Evolutionary conservation across 2,797 vertebrate genomes (phyloP).

Genomic region (Remorina albescens): DNA sequence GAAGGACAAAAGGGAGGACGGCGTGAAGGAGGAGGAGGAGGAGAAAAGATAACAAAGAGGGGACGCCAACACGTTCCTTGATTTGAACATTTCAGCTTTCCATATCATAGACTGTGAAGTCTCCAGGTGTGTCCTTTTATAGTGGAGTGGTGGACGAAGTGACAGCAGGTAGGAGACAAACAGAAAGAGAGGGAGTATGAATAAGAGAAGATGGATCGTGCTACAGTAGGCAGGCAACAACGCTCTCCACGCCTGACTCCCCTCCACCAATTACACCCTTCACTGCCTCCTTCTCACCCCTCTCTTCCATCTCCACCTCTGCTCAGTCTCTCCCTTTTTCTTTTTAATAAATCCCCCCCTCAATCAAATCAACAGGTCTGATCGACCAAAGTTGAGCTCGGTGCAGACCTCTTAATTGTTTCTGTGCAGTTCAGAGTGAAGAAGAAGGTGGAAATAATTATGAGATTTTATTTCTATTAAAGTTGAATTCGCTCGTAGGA

Average conservation of each 20-base stretch:
- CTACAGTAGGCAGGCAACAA: slow-evolving; percentile 72
- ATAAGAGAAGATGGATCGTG: slow-evolving; percentile 50
- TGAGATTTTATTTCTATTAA: slow-evolving; percentile 4
- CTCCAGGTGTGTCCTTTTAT: neutral
- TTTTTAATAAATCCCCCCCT: slow-evolving; percentile 39
- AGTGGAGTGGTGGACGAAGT: slow-evolving; percentile 4
- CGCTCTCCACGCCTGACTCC: slow-evolving; percentile 78
- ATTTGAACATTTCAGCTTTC: neutral
- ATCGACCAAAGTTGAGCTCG: slow-evolving; percentile 61
- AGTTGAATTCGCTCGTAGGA: neutral
- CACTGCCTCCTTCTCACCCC: slow-evolving; percentile 61
- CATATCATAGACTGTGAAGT: neutral
- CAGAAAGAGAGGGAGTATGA: slow-evolving; percentile 38
- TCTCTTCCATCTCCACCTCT: neutral
- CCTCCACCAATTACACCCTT: slow-evolving; percentile 83
- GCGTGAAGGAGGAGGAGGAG: neutral
- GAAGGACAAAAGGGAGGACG: neutral
- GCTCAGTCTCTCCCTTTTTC: neutral
- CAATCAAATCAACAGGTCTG: slow-evolving; percentile 58
- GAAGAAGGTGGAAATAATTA: neutral
- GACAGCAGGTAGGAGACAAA: slow-evolving; percentile 17
- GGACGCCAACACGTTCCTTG: neutral
- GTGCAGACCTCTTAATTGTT: slow-evolving; percentile 70
- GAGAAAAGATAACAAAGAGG: neutral
- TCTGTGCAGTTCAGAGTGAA: slow-evolving; percentile 8